These are phyloP conservation scores for Pangasius krempfi DNA, from an alignment of 2,797 vertebrate species.

Conservation along the genomic window DNA sequence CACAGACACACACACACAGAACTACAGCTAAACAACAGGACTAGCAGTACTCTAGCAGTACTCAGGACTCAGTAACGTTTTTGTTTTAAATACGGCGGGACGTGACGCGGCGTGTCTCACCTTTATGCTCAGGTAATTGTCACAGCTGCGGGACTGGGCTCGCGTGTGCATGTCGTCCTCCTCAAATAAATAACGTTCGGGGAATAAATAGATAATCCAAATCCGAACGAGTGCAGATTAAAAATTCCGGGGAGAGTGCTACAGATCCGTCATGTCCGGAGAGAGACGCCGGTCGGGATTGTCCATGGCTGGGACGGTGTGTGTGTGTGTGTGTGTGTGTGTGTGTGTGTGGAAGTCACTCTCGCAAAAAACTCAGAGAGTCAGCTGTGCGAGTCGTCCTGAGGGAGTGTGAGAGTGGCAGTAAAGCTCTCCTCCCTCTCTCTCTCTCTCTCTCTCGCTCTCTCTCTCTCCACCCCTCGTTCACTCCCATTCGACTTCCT, in stretches of 20 bases:
- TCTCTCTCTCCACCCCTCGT: conserved; percentile 20
- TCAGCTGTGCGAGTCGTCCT: conserved; percentile 72
- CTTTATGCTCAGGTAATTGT: conserved; percentile 82
- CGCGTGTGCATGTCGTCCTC: conserved; percentile 77
- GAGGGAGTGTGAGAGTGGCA: conserved; percentile 76
- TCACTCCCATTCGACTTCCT: conserved; percentile 75
- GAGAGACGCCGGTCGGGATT: not conserved
- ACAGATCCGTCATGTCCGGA: conserved; percentile 31
- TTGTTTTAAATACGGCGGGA: not conserved
- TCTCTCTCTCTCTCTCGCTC: conserved; percentile 17
- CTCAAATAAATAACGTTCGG: conserved; percentile 46
- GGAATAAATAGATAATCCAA: conserved; percentile 46
- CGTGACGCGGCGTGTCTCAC: conserved; percentile 63
- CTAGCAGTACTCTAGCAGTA: not conserved
- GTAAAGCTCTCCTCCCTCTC: conserved; percentile 53
- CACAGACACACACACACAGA: not conserved
- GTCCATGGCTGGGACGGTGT: conserved; percentile 40
- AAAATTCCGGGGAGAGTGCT: conserved; percentile 60
- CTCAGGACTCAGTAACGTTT: not conserved
- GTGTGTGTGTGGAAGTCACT: conserved; percentile 13
- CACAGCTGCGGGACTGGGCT: conserved; percentile 78
- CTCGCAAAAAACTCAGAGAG: conserved; percentile 59
- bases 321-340: conserved; percentile 17
- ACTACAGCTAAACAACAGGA: not conserved
- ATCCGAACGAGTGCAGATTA: conserved; percentile 55